phyloP scores from a whole-genome alignment of 2,113 vertebrate genomes.

The Saguinus imperator region DNA sequence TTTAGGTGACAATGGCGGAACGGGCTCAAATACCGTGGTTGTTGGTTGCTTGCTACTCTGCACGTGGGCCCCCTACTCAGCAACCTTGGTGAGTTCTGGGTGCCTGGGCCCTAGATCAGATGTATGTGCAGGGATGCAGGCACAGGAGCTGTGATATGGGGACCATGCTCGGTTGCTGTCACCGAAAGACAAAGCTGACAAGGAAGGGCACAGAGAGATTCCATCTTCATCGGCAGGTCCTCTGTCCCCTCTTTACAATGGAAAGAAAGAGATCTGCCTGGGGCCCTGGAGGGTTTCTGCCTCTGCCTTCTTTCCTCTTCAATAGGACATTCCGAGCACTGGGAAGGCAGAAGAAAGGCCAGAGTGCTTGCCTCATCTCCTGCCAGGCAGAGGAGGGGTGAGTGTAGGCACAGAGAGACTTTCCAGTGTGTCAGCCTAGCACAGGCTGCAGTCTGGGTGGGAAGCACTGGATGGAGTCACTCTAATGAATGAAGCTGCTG shows the following conservation, averaged over 20 bases:
- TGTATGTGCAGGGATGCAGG: not conserved
- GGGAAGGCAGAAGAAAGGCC: not conserved
- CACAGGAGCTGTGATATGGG: not conserved
- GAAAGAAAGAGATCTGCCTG: not conserved
- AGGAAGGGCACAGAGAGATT: too few relatives aligned
- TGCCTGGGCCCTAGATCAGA: not conserved
- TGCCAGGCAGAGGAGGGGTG: not conserved
- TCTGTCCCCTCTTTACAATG: not conserved
- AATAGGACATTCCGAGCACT: not conserved
- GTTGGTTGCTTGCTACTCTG: not conserved
- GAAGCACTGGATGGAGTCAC: slow-evolving; percentile 67
- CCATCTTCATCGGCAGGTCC: not conserved
- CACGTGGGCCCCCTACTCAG: not conserved
- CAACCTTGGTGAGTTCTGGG: not conserved
- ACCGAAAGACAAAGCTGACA: not conserved
- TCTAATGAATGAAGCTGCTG: slow-evolving; percentile 79
- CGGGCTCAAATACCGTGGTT: not conserved
- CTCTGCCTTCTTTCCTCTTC: not conserved
- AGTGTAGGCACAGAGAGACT: not conserved
- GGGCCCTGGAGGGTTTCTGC: not conserved
- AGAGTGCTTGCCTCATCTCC: not conserved
- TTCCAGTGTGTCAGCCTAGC: slow-evolving; percentile 48
- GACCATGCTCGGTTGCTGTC: not conserved
- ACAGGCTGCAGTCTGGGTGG: not conserved
- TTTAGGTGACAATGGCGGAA: not conserved